These are phyloP conservation scores for Neosalanx taihuensis DNA, from an alignment of 2,797 vertebrate species.

Conservation along the genomic window DNA sequence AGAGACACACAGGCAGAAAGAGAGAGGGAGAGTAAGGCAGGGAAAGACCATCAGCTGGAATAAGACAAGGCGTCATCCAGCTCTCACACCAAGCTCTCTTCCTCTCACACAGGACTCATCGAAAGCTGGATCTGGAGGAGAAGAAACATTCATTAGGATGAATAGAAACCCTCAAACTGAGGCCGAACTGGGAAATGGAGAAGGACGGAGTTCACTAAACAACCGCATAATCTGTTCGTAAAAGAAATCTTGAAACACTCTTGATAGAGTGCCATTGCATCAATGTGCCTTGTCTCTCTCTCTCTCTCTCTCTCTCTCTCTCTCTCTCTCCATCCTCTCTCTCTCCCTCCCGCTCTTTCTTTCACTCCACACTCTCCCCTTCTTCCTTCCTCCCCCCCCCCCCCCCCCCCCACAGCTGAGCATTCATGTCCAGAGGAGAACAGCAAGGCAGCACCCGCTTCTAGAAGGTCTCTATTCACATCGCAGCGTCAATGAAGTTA, in stretches of 20 bases:
- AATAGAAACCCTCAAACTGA: neutral
- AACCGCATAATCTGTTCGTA: neutral
- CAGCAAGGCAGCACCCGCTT: constrained; percentile 24
- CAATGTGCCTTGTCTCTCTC: neutral
- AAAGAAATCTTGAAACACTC: neutral
- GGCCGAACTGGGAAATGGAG: neutral
- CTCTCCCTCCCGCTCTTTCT: neutral
- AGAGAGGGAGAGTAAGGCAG: constrained; percentile 1
- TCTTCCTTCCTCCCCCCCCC: constrained; percentile 1
- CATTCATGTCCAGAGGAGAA: neutral
- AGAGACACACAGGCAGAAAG: neutral
- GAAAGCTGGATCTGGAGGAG: too few species aligned
- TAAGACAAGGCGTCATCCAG: too few species aligned
- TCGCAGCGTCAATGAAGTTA: constrained; percentile 62
- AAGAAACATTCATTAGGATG: neutral
- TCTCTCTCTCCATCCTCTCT: neutral
- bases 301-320: neutral
- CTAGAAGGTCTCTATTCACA: constrained; percentile 60
- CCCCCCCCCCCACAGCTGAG: neutral
- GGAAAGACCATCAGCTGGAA: neutral
- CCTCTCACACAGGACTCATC: too few species aligned
- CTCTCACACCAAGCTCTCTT: too few species aligned
- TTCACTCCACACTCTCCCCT: neutral
- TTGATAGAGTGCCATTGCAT: neutral
- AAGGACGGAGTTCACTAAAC: neutral